Evolutionary conservation across 2,113 vertebrate species (phyloP).

Genomic region (Corythornis vintsioides): DNA sequence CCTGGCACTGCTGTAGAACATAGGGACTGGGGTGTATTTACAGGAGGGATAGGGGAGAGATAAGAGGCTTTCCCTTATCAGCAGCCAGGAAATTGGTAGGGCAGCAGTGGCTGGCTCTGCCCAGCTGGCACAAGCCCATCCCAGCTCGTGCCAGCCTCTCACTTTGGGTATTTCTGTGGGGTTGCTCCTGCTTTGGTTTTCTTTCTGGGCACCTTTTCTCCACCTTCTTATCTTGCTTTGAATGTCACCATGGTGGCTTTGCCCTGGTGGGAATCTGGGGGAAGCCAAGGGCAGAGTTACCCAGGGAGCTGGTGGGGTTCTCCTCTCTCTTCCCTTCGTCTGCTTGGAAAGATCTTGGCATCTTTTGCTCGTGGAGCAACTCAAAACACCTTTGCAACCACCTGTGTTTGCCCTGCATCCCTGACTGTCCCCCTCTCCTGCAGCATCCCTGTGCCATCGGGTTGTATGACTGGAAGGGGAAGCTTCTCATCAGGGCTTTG

Average conservation of each 20-base stretch:
- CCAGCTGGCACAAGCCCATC: fast-evolving
- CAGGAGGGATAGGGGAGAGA: neutral
- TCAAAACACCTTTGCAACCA: neutral
- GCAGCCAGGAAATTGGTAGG: neutral
- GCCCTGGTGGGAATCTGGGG: neutral
- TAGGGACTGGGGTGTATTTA: neutral
- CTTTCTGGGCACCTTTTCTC: neutral
- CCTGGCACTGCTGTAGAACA: neutral
- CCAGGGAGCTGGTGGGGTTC: neutral
- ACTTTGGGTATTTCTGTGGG: neutral
- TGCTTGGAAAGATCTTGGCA: neutral
- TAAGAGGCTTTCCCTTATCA: neutral
- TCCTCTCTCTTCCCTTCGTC: neutral
- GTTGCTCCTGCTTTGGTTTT: neutral
- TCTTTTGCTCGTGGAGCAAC: fast-evolving
- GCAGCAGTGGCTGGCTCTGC: neutral
- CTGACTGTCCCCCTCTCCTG: neutral
- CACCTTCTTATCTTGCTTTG: neutral
- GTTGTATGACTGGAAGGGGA: neutral
- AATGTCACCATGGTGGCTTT: neutral
- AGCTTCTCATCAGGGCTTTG: neutral
- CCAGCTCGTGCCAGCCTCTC: too few relatives aligned
- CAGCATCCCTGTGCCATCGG: neutral
- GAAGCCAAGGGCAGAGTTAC: neutral
- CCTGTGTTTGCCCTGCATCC: neutral